Evolutionary conservation across 2,113 vertebrate species (phyloP).

Genomic region (Sisor rabdophorus): DNA sequence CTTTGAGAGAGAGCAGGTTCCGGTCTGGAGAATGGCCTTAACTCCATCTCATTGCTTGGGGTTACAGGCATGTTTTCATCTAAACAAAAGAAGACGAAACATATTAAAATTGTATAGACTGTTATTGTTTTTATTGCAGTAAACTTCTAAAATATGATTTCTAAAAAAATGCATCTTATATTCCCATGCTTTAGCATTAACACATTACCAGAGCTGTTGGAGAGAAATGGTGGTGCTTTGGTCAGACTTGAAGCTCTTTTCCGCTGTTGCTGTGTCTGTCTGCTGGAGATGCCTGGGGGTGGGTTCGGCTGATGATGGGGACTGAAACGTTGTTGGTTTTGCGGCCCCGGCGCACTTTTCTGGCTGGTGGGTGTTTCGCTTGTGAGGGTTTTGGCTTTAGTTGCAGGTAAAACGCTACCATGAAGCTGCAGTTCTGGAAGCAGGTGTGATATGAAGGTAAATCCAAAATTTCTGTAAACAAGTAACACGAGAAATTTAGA

Average conservation of each 20-base stretch:
- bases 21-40: conserved; percentile 78
- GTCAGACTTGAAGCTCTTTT: conserved; percentile 72
- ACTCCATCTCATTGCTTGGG: conserved; percentile 69
- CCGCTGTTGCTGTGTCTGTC: conserved; percentile 55
- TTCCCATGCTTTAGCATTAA: too few species aligned
- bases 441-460: conserved; percentile 8
- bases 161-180: too few species aligned
- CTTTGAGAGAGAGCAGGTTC: conserved; percentile 76
- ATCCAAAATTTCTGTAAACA: background rate
- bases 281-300: conserved; percentile 61
- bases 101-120: background rate
- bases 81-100: conserved; percentile 39
- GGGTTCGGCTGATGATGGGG: conserved; percentile 69
- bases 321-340: conserved; percentile 58
- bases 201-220: conserved; percentile 67
- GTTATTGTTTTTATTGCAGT: background rate
- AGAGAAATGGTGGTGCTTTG: conserved; percentile 57
- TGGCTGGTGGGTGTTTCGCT: conserved; percentile 58
- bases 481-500: background rate
- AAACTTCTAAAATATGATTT: too few species aligned
- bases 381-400: conserved; percentile 51
- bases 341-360: conserved; percentile 47
- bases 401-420: conserved; percentile 51
- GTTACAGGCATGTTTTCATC: conserved; percentile 65
- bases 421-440: conserved; percentile 62